These are phyloP conservation scores for Gymnocypris eckloni DNA, from an alignment of 2,797 vertebrate species.

Conservation along the genomic window DNA sequence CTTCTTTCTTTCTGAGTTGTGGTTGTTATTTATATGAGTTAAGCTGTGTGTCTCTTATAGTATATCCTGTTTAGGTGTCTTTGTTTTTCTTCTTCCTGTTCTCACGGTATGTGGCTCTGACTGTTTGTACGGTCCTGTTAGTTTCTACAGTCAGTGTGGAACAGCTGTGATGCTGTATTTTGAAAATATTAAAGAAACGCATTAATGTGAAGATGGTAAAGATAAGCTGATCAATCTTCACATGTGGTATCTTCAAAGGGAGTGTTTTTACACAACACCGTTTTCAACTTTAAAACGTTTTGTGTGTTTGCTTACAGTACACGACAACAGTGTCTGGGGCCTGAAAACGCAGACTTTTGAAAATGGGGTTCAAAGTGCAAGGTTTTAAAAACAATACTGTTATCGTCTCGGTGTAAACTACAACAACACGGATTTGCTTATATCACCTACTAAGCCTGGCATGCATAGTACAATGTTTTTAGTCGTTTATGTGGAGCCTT, in stretches of 20 bases:
- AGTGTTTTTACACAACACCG: not conserved
- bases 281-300: not conserved
- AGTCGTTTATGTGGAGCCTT: not conserved
- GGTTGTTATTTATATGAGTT: constrained; percentile 35
- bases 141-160: not conserved
- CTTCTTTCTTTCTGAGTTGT: constrained; percentile 52
- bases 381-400: too few relatives aligned
- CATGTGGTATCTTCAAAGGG: not conserved
- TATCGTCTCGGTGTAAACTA: not conserved
- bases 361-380: not conserved
- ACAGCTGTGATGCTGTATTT: not conserved
- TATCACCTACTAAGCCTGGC: not conserved
- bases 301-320: not conserved
- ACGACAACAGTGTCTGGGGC: not conserved
- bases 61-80: constrained; percentile 31
- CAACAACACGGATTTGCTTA: not conserved
- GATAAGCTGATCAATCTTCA: not conserved
- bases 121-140: not conserved
- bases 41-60: not conserved
- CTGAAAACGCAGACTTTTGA: not conserved
- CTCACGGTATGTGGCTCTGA: constrained; percentile 12
- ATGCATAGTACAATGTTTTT: not conserved
- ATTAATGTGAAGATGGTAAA: not conserved
- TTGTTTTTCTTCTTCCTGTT: not conserved
- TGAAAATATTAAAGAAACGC: not conserved